Conservation (phyloP, 2,113 vertebrate genomes). For the Strix aluco region DNA sequence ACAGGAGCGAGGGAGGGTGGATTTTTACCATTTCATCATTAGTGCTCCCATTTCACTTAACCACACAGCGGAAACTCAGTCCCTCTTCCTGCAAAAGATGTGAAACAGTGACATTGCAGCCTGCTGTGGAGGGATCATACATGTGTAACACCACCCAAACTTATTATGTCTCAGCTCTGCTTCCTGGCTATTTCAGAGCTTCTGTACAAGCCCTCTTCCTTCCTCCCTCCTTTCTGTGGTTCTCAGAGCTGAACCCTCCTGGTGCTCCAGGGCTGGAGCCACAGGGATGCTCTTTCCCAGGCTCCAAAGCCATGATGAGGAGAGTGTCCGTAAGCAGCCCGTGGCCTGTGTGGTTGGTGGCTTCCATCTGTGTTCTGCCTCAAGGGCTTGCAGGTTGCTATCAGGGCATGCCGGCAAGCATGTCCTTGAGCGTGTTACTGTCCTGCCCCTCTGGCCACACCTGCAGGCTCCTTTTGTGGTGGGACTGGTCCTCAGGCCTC, state of each 20-base stretch:
- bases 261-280: not conserved
- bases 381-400: not conserved
- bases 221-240: not conserved
- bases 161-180: not conserved
- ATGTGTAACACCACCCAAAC: not conserved
- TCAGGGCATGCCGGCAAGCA: not conserved
- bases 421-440: not conserved
- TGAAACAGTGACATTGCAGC: not conserved
- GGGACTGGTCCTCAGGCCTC: not conserved
- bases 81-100: not conserved
- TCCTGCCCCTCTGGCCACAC: not conserved
- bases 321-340: accelerated
- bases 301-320: not conserved
- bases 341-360: not conserved
- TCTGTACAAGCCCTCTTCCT: not conserved
- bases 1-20: not conserved
- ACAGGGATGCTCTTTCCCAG: not conserved
- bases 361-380: not conserved
- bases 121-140: not conserved
- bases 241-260: not conserved
- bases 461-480: not conserved
- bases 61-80: accelerated
- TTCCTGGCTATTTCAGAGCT: not conserved
- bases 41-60: not conserved
- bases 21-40: not conserved